Percentiles rank a stretch among this genome's conserved stretches.
Conservation (phyloP, 2,113 vertebrate genomes). For the Calidris pygmaea region DNA sequence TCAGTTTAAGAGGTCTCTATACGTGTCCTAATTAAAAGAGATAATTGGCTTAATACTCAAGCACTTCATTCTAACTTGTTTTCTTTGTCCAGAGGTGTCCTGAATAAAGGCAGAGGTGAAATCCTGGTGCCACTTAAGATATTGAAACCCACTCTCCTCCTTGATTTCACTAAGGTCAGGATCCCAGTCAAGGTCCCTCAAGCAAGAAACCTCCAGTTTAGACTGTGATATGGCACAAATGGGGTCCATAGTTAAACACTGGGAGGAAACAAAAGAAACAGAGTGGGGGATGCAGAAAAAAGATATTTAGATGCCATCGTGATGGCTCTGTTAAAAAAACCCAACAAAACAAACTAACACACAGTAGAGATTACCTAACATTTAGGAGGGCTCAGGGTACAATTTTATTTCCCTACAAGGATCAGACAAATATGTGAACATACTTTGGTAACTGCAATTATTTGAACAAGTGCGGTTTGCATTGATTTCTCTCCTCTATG, state of each 20-base stretch:
- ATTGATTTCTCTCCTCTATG: background rate
- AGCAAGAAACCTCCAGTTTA: background rate
- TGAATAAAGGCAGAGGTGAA: constrained; percentile 28
- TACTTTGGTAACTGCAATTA: background rate
- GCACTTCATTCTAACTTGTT: constrained; percentile 1
- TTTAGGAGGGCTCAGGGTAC: background rate
- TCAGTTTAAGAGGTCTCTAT: constrained; percentile 24
- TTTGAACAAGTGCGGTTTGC: background rate
- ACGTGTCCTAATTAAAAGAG: constrained; percentile 37
- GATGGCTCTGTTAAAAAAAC: background rate
- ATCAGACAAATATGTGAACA: background rate
- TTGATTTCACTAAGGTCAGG: constrained; percentile 25
- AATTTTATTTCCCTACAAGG: background rate
- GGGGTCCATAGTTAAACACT: background rate
- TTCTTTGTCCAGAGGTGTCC: constrained; percentile 20
- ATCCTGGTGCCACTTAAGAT: background rate
- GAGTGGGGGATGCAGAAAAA: rapidly evolving
- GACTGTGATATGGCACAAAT: background rate
- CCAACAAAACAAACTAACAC: too few species aligned
- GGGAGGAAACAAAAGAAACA: background rate
- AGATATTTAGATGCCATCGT: background rate
- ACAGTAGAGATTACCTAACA: background rate
- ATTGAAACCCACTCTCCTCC: background rate
- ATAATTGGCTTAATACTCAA: constrained; percentile 62
- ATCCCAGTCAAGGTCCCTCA: constrained; percentile 26